Conservation (phyloP, 1,140 invertebrate genomes). For the Pseudomyrmex dendroicus region DNA sequence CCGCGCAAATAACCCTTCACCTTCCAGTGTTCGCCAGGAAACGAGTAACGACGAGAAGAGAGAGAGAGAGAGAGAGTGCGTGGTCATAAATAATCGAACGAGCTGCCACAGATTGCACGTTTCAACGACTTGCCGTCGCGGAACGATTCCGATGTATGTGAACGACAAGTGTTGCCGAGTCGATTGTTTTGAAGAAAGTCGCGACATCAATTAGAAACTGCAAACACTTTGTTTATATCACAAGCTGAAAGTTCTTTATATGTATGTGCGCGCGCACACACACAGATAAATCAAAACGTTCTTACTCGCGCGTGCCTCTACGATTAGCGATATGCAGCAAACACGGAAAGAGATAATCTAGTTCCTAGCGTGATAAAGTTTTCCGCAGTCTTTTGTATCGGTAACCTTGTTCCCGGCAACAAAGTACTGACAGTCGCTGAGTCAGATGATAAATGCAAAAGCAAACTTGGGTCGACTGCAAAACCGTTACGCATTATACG, state of each 20-base stretch:
- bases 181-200: slow-evolving; percentile 14
- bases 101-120: slow-evolving; percentile 73
- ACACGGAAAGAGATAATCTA: slow-evolving; percentile 30
- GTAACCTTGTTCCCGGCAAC: slow-evolving; percentile 47
- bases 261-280: neutral
- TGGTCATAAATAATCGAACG: slow-evolving; percentile 82
- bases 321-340: neutral
- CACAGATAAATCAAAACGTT: neutral
- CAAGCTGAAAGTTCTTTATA: neutral
- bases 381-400: slow-evolving; percentile 39
- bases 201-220: neutral
- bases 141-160: slow-evolving; percentile 1
- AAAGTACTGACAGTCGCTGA: slow-evolving; percentile 39
- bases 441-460: slow-evolving; percentile 58
- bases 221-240: neutral
- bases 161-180: slow-evolving; percentile 24
- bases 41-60: slow-evolving; percentile 56
- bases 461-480: slow-evolving; percentile 47
- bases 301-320: neutral
- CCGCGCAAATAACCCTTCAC: slow-evolving; percentile 40
- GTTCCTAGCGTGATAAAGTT: slow-evolving; percentile 19
- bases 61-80: slow-evolving; percentile 61
- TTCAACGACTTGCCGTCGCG: slow-evolving; percentile 35
- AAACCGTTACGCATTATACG: slow-evolving; percentile 46
- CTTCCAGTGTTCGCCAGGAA: slow-evolving; percentile 14